Evolutionary conservation across 2,888 invertebrate genomes (phyloP).

Genomic region (Lydus trimaculatus): DNA sequence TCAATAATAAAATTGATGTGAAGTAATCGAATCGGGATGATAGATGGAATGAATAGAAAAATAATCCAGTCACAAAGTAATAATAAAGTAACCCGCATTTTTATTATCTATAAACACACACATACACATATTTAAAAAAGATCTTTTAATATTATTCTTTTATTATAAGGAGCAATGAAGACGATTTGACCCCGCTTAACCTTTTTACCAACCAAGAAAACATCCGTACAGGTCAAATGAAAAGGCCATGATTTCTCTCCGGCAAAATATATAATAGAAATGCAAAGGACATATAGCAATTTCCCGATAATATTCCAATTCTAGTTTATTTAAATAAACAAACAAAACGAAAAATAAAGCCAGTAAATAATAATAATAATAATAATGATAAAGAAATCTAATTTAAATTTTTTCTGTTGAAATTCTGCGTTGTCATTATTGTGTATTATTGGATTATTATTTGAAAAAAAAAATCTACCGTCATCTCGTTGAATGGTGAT

Average conservation of each 20-base stretch:
- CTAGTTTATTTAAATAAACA: not conserved
- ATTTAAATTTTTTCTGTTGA: not conserved
- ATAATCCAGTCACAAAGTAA: not conserved
- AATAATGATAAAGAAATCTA: not conserved
- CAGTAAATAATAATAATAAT: not conserved
- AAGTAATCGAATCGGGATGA: too few species aligned
- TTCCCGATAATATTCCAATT: not conserved
- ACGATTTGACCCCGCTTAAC: slow-evolving; percentile 6
- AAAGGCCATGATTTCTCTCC: slow-evolving; percentile 4
- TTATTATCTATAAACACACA: not conserved
- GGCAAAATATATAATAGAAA: not conserved
- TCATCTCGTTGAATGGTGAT: not conserved
- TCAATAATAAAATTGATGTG: too few species aligned
- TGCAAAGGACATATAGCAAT: not conserved
- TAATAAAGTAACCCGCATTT: slow-evolving; percentile 6
- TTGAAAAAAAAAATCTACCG: not conserved
- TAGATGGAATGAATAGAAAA: not conserved
- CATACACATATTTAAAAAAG: not conserved
- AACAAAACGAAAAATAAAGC: not conserved
- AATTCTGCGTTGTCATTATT: not conserved
- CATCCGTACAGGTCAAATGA: slow-evolving; percentile 5
- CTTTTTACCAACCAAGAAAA: not conserved
- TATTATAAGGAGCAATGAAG: not conserved
- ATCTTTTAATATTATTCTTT: not conserved
- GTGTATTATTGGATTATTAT: not conserved